A percentile compares a stretch with the other conserved stretches of the same genome.
Evolutionary conservation across 2,113 vertebrate species (phyloP).

Genomic region (Antechinus stuartii): DNA sequence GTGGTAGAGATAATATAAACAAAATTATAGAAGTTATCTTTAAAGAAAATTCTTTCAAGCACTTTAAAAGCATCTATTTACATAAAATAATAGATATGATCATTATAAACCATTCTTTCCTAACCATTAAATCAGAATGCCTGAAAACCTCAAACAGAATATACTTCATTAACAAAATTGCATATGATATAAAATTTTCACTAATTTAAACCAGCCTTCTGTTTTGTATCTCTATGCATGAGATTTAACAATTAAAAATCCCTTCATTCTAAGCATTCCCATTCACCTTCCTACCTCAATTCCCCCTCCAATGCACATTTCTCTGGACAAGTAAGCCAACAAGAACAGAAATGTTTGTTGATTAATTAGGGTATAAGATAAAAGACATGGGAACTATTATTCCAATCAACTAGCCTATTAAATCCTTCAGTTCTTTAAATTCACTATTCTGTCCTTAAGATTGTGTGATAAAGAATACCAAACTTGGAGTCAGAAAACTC

Average conservation of each 20-base stretch:
- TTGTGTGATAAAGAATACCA: background rate
- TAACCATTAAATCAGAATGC: background rate
- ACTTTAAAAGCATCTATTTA: background rate
- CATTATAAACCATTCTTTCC: background rate
- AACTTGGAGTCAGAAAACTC: background rate
- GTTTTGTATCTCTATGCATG: background rate
- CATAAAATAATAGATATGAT: background rate
- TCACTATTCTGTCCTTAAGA: background rate
- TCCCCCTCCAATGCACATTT: background rate
- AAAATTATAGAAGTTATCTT: background rate
- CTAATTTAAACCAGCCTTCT: background rate
- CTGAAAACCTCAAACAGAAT: background rate
- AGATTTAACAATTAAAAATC: background rate
- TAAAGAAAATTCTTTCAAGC: conserved; percentile 6
- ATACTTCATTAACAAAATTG: background rate
- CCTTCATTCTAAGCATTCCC: background rate
- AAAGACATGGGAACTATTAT: background rate
- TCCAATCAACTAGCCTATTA: background rate
- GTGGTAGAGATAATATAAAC: conserved; percentile 12
- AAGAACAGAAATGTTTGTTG: background rate
- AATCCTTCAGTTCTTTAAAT: background rate
- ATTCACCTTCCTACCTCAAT: background rate
- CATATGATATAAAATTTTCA: background rate
- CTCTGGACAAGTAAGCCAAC: background rate
- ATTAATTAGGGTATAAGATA: background rate